Evolutionary conservation across 2,797 vertebrate species (phyloP).

Genomic region (Gallirallus australis): DNA sequence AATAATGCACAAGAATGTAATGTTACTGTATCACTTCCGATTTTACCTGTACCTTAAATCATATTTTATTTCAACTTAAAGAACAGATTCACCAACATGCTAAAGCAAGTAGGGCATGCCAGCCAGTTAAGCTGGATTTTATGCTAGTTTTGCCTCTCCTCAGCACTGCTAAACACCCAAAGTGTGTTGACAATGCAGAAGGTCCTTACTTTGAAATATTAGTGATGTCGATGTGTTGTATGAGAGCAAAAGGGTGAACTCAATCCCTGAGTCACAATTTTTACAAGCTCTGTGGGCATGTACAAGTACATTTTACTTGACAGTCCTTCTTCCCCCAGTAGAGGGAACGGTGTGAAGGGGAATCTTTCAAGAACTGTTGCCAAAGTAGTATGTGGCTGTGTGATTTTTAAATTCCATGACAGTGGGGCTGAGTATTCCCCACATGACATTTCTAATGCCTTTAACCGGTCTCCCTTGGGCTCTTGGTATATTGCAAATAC

Average conservation of each 20-base stretch:
- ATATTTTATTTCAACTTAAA: background rate
- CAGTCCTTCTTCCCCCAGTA: background rate
- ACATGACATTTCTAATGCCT: background rate
- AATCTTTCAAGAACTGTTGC: background rate
- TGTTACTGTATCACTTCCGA: background rate
- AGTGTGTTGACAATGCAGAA: background rate
- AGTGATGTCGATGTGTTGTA: background rate
- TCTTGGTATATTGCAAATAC: background rate
- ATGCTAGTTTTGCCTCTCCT: background rate
- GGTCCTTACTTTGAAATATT: background rate
- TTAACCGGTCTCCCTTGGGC: background rate
- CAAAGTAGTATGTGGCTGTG: too few species aligned
- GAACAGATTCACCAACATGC: background rate
- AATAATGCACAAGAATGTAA: background rate
- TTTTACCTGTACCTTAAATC: background rate
- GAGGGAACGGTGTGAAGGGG: background rate
- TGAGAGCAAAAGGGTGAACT: background rate
- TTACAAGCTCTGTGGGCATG: background rate
- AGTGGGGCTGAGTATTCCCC: background rate
- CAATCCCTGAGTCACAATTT: background rate
- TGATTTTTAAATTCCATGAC: background rate
- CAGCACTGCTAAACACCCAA: background rate
- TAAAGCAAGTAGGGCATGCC: background rate
- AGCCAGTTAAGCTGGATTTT: background rate
- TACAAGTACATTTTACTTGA: background rate